phyloP scores from a whole-genome alignment of 2,888 invertebrate species.

The Leptinotarsa peninsularis region DNA sequence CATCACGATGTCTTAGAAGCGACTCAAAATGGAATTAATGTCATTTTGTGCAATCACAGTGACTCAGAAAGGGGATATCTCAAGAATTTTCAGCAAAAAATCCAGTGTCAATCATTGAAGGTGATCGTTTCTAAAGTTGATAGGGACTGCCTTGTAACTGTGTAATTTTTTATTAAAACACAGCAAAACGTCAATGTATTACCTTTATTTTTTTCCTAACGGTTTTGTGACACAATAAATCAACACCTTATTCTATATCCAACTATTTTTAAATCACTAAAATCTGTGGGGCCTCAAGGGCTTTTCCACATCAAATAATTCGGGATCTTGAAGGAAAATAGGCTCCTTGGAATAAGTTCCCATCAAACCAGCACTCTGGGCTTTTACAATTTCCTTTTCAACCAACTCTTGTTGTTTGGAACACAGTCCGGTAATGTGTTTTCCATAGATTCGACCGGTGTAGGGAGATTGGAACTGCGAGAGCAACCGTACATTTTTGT shows the following conservation, averaged over 20 bases:
- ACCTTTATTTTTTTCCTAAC: too few species aligned
- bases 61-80: slow-evolving; percentile 94
- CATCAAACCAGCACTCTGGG: slow-evolving; percentile 87
- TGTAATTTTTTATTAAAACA: slow-evolving; percentile 64
- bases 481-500: slow-evolving; percentile 90
- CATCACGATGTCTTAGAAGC: slow-evolving; percentile 95
- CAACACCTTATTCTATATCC: background rate
- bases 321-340: slow-evolving; percentile 86
- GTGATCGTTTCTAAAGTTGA: slow-evolving; percentile 80
- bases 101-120: slow-evolving; percentile 60
- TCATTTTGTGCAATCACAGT: slow-evolving; percentile 92
- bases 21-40: slow-evolving; percentile 80
- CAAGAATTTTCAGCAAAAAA: slow-evolving; percentile 68
- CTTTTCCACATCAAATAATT: slow-evolving; percentile 88
- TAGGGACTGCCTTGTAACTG: slow-evolving; percentile 81
- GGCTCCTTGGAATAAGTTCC: slow-evolving; percentile 84
- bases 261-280: slow-evolving; percentile 62
- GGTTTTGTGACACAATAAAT: too few species aligned
- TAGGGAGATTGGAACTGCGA: slow-evolving; percentile 97
- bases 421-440: slow-evolving; percentile 95
- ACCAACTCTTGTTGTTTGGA: slow-evolving; percentile 81
- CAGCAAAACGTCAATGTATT: background rate
- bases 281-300: slow-evolving; percentile 85
- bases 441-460: slow-evolving; percentile 92
- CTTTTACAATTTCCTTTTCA: slow-evolving; percentile 79